Evolutionary conservation across 2,888 invertebrate species (phyloP).

Genomic region (Ornithoptera priamus): DNA sequence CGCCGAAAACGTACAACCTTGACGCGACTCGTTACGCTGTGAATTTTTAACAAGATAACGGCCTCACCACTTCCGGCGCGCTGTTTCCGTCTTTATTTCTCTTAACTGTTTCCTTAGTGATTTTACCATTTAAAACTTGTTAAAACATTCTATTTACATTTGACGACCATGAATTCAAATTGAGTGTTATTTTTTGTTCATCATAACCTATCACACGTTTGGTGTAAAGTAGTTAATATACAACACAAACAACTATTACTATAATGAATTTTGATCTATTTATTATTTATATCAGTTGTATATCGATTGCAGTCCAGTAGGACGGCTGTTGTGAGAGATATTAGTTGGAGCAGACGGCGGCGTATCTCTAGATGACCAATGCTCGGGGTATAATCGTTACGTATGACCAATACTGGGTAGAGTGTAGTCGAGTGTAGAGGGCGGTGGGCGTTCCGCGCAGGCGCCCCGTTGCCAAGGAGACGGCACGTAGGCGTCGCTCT

Average conservation of each 20-base stretch:
- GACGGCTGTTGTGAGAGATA: background rate
- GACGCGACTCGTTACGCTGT: constrained; percentile 2
- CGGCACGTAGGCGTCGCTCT: constrained; percentile 75
- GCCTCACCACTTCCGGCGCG: background rate
- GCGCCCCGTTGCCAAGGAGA: constrained; percentile 82
- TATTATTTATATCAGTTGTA: too few species aligned
- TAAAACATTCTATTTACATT: too few species aligned
- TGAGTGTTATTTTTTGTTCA: too few species aligned
- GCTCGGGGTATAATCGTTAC: constrained; percentile 8
- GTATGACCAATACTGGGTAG: constrained; percentile 35
- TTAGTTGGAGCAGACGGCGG: background rate
- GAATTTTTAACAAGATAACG: constrained; percentile 9
- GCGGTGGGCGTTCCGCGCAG: constrained; percentile 76
- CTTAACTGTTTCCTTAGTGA: too few species aligned
- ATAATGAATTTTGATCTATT: too few species aligned
- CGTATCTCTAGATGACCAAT: constrained; percentile 36
- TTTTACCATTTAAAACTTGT: too few species aligned
- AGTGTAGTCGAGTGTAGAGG: constrained; percentile 44
- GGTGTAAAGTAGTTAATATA: too few species aligned
- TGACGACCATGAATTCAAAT: too few species aligned
- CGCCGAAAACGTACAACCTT: constrained; percentile 9
- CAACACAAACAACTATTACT: too few species aligned
- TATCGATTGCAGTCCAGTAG: too few species aligned
- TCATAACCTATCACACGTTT: too few species aligned
- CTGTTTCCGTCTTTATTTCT: background rate